Percentiles rank a stretch among this genome's conserved stretches.
Evolutionary conservation across 1,140 invertebrate genomes (phyloP).

Genomic region (Drosophila pallidifrons): DNA sequence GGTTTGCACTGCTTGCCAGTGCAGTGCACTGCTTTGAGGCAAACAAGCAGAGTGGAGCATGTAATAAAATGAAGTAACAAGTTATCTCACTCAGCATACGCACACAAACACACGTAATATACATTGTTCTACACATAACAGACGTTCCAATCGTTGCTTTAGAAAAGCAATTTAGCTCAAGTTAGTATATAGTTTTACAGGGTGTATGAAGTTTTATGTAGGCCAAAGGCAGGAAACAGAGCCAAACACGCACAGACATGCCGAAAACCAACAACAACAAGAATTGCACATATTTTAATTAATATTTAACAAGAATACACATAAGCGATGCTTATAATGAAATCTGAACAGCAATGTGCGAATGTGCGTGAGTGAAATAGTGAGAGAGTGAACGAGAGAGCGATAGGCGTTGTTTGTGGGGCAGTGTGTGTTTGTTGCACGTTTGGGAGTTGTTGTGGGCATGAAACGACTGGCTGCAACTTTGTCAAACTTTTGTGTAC

Average conservation of each 20-base stretch:
- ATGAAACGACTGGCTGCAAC: conserved; percentile 49
- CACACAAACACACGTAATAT: neutral
- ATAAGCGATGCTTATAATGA: conserved; percentile 67
- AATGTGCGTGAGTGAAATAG: conserved; percentile 1
- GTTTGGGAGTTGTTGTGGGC: conserved; percentile 26
- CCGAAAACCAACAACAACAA: conserved; percentile 26
- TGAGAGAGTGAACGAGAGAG: neutral
- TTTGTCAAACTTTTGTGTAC: conserved; percentile 63
- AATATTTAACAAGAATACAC: conserved; percentile 74
- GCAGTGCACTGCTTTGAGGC: too few species aligned
- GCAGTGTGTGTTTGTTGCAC: neutral
- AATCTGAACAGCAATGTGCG: conserved; percentile 49
- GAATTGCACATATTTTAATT: conserved; percentile 67
- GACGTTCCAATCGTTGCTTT: neutral
- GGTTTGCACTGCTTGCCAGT: neutral
- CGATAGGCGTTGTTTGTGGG: neutral
- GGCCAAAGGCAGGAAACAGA: conserved; percentile 4
- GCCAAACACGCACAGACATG: conserved; percentile 11
- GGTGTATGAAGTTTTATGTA: conserved; percentile 9
- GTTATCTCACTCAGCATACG: neutral
- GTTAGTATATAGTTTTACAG: conserved; percentile 9
- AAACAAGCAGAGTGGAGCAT: too few species aligned
- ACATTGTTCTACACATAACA: neutral
- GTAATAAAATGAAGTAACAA: neutral
- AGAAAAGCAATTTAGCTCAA: neutral